Evolutionary conservation across 2,888 invertebrate genomes (phyloP), one percentile per base, ranked within the genome.

Genomic region (Pristionchus japonicus): DNA sequence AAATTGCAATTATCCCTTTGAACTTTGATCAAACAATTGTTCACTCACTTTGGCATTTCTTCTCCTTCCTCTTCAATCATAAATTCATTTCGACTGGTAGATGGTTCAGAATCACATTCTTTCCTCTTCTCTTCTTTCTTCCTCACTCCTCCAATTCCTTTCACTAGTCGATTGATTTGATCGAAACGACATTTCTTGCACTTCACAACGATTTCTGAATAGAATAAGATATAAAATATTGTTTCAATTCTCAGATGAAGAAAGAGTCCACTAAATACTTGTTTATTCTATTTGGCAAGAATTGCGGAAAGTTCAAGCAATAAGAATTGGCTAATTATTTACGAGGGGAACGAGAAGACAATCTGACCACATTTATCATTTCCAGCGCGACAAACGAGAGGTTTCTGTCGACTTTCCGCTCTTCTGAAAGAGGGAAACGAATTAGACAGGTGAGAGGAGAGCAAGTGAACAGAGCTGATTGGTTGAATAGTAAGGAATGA

Each of bases 161-260:
- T 43, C 27, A 77, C 77, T 17, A 77, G 27, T 77, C 47, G 3
- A 47, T 77, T 47, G 47, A 77, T 77, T 27, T 77, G 40, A 9
- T 43, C 47, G 27, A 34, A 77, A 47, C 77, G 77, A 77, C 77
- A 77, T 47, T 77, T 77, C 47, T 77, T 77, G 47, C 77, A 77
- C 3, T 37, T 2, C 34, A 37, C 64, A 34, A 37, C 11, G 70
- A 3, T n/a, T n/a, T n/a, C n/a, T n/a, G n/a, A n/a, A n/a, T n/a
- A n/a, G n/a, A n/a, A n/a, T n/a, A n/a, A n/a, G n/a, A n/a, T n/a
- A n/a, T n/a, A n/a, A n/a, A n/a, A n/a, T n/a, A n/a, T n/a, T n/a
- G n/a, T n/a, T n/a, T n/a, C n/a, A n/a, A n/a, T n/a, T n/a, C n/a
- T n/a, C n/a, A n/a, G n/a, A n/a, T n/a, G n/a, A n/a, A n/a, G n/a